phyloP scores from a whole-genome alignment of 1,140 invertebrate species.

The Mylabris phalerata region DNA sequence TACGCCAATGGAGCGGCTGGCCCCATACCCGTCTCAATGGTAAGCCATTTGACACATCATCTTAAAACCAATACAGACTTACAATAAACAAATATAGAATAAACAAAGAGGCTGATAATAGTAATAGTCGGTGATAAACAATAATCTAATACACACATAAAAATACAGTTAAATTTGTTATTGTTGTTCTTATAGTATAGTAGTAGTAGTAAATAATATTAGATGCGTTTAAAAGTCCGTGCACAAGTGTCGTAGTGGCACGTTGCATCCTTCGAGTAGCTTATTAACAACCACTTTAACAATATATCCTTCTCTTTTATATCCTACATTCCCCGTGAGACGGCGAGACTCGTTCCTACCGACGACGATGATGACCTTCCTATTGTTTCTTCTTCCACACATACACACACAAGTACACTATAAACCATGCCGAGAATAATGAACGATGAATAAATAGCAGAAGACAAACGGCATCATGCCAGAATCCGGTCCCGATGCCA shows the following conservation, averaged over 20 bases:
- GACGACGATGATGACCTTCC: slow-evolving; percentile 12
- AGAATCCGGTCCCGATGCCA: too few species aligned
- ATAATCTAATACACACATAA: too few species aligned
- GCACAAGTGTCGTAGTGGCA: slow-evolving; percentile 6
- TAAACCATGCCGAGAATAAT: slow-evolving; percentile 10
- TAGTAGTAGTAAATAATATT: too few species aligned
- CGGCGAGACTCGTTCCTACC: background rate
- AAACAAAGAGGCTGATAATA: too few species aligned
- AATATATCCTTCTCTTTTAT: too few species aligned
- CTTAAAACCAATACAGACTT: background rate
- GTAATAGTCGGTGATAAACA: too few species aligned
- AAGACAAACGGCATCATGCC: too few species aligned
- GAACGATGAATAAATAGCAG: slow-evolving; percentile 6
- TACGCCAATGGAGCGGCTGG: slow-evolving; percentile 80
- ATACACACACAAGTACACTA: too few species aligned
- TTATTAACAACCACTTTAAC: slow-evolving; percentile 12
- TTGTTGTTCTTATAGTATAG: too few species aligned
- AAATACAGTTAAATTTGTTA: too few species aligned
- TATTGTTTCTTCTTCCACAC: slow-evolving; percentile 4
- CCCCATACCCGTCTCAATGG: slow-evolving; percentile 80
- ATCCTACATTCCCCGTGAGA: slow-evolving; percentile 4
- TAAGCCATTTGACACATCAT: slow-evolving; percentile 49
- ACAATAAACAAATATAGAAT: too few species aligned
- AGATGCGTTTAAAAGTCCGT: background rate
- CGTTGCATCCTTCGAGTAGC: slow-evolving; percentile 5